Percentiles rank a stretch among this genome's conserved stretches.
These are phyloP conservation scores for Leuciscus waleckii DNA, from an alignment of 2,797 vertebrate species.

Conservation along the genomic window DNA sequence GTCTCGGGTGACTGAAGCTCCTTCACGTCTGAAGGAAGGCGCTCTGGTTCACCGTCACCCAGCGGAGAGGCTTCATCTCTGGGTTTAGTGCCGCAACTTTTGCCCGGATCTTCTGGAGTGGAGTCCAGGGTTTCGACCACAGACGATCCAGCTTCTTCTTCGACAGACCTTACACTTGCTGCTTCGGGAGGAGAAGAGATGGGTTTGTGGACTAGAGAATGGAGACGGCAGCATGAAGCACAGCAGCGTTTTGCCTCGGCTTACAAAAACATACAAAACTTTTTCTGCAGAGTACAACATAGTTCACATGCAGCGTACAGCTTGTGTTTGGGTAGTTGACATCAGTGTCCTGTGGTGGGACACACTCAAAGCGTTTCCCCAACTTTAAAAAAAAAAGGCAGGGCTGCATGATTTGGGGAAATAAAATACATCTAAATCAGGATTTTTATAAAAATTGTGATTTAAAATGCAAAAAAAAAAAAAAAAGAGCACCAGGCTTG, in stretches of 20 bases:
- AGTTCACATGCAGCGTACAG: slow-evolving; percentile 1
- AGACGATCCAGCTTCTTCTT: slow-evolving; percentile 66
- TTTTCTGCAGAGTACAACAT: not conserved
- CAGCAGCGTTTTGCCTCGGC: not conserved
- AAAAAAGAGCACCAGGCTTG: not conserved
- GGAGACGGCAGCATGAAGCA: slow-evolving; percentile 10
- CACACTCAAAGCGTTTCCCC: too few relatives aligned
- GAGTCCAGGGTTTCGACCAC: slow-evolving; percentile 46
- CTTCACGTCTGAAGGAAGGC: slow-evolving; percentile 40
- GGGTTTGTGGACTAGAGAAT: not conserved
- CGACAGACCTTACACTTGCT: slow-evolving; percentile 71
- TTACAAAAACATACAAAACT: not conserved
- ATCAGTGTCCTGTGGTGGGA: not conserved
- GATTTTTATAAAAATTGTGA: not conserved
- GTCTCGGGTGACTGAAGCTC: slow-evolving; percentile 45
- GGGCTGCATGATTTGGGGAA: not conserved
- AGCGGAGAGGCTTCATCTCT: slow-evolving; percentile 20
- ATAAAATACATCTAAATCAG: not conserved
- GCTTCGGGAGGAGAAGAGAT: slow-evolving; percentile 68
- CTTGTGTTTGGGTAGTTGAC: not conserved
- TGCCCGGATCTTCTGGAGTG: slow-evolving; percentile 52
- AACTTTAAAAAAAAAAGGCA: too few relatives aligned
- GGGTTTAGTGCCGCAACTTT: slow-evolving; percentile 42
- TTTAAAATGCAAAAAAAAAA: too few relatives aligned
- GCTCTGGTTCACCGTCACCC: not conserved